Percentiles rank a stretch among this genome's conserved stretches.
Evolutionary conservation across 2,888 invertebrate species (phyloP).

Genomic region (Ephialtes manifestator): DNA sequence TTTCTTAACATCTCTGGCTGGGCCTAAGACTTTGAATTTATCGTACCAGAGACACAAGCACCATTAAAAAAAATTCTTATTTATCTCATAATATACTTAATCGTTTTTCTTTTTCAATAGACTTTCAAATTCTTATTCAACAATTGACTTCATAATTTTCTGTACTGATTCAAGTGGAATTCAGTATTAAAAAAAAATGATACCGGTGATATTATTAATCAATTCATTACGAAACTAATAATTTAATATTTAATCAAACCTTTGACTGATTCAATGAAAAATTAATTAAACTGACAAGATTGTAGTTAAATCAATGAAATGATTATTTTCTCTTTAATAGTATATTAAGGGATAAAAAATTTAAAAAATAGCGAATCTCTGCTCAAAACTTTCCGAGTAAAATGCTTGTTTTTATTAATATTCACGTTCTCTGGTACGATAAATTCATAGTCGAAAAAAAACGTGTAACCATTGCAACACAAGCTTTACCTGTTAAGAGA

Average conservation of each 20-base stretch:
- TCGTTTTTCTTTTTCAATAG: background rate
- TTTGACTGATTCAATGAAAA: background rate
- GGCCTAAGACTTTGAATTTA: conserved; percentile 42
- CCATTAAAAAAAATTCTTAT: background rate
- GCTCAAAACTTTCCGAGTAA: background rate
- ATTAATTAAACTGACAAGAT: background rate
- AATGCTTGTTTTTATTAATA: background rate
- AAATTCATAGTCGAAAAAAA: conserved; percentile 30
- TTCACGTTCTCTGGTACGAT: background rate
- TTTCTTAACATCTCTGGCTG: background rate
- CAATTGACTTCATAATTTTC: background rate
- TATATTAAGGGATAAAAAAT: background rate
- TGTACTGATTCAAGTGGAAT: background rate
- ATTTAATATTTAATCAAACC: background rate
- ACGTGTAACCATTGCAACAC: conserved; percentile 36
- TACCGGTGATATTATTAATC: no score
- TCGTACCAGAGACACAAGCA: background rate
- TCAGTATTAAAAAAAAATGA: background rate
- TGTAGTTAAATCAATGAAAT: background rate
- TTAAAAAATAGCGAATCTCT: conserved; percentile 1
- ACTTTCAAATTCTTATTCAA: background rate
- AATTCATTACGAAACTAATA: background rate
- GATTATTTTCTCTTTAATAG: background rate
- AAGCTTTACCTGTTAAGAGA: conserved; percentile 26
- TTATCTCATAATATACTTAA: background rate